These are phyloP conservation scores for Nothobranchius furzeri DNA, from an alignment of 2,113 vertebrate genomes.

Conservation along the genomic window DNA sequence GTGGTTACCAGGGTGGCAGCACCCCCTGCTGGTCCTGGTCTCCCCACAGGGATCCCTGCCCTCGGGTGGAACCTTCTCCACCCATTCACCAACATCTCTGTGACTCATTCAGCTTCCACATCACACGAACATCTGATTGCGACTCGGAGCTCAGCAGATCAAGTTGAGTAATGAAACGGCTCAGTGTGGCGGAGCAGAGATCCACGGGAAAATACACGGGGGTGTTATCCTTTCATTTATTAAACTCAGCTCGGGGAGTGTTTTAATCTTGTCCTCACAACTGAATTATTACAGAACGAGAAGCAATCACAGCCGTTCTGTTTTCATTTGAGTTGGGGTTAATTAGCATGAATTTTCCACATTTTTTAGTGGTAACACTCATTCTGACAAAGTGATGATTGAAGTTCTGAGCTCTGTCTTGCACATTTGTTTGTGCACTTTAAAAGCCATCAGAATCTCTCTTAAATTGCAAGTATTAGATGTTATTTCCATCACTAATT, in stretches of 20 bases:
- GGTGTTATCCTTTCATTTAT: not conserved
- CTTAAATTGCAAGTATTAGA: not conserved
- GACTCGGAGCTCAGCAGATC: not conserved
- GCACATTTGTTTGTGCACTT: no score
- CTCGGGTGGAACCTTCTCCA: conserved; percentile 24
- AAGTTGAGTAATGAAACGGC: not conserved
- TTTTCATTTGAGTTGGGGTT: not conserved
- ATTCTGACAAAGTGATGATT: no score
- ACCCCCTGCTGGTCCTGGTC: conserved; percentile 91
- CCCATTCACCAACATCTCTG: conserved; percentile 15
- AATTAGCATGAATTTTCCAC: not conserved
- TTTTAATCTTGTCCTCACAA: not conserved
- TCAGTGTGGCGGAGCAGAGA: not conserved
- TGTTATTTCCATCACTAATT: no score
- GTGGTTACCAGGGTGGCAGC: conserved; percentile 86
- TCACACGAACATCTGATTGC: not conserved
- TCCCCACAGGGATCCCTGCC: conserved; percentile 51
- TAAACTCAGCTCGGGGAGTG: not conserved
- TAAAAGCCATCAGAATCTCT: no score
- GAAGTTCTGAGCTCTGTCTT: no score
- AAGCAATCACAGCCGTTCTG: not conserved
- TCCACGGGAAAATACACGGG: not conserved
- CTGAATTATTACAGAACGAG: not conserved
- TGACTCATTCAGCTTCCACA: not conserved
- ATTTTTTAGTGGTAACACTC: not conserved